Percentiles rank a stretch among this genome's conserved stretches.
phyloP scores from a whole-genome alignment of 2,113 vertebrate genomes.

The Emberiza fucata region DNA sequence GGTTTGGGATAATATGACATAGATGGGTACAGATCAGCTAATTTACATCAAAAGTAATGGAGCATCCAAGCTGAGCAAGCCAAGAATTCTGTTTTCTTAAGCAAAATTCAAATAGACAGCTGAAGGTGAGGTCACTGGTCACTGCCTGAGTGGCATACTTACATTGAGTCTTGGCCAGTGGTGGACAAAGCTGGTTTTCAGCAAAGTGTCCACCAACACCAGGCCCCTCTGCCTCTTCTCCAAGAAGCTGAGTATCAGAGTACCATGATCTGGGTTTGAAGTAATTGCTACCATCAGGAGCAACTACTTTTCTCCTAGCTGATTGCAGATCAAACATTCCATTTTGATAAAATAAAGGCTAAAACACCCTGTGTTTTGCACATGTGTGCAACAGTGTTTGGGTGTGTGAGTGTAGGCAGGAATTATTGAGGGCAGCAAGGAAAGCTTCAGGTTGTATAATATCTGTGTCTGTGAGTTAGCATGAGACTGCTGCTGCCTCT shows the following conservation, averaged over 20 bases:
- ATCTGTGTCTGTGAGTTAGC: neutral
- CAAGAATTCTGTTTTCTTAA: neutral
- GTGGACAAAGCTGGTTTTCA: neutral
- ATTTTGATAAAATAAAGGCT: slow-evolving; percentile 7
- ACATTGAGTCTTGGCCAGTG: neutral
- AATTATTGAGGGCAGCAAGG: slow-evolving; percentile 6
- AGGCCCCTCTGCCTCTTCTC: neutral
- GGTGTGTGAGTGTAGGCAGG: neutral
- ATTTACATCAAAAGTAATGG: neutral
- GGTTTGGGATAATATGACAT: neutral
- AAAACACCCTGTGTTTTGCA: neutral
- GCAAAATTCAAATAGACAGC: neutral
- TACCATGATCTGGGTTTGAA: neutral
- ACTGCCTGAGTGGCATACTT: neutral
- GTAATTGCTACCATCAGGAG: neutral
- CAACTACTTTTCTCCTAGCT: neutral
- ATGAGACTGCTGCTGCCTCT: neutral
- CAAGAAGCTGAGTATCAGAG: neutral
- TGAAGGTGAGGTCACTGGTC: neutral
- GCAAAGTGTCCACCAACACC: neutral
- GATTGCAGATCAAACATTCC: neutral
- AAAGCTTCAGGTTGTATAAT: slow-evolving; percentile 35
- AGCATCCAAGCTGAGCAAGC: neutral
- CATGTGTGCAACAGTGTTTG: neutral
- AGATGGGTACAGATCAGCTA: neutral